Conservation (phyloP, 2,888 invertebrate genomes). For the Aporophyla lueneburgensis region DNA sequence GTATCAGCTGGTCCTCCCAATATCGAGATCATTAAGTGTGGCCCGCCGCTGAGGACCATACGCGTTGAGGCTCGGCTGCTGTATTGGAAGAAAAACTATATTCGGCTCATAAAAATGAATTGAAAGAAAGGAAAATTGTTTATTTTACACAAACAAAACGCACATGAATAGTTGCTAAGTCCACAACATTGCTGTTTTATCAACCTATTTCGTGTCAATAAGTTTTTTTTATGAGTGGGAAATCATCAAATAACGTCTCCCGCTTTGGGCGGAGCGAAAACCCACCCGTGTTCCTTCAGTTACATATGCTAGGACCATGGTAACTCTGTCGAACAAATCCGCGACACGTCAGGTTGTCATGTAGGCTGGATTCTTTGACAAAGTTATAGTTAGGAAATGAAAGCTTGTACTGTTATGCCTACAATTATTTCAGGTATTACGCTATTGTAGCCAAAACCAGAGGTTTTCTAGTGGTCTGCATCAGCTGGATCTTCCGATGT, state of each 20-base stretch:
- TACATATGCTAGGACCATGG: no score
- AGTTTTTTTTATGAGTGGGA: no score
- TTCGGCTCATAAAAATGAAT: no score
- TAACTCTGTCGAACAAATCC: no score
- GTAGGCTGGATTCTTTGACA: no score
- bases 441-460: constrained; percentile 9
- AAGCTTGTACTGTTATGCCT: neutral
- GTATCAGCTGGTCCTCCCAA: constrained; percentile 71
- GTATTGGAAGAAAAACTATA: neutral
- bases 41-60: constrained; percentile 16
- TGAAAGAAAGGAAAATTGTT: no score
- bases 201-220: neutral
- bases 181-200: neutral
- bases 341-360: no score
- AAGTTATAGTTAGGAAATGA: neutral
- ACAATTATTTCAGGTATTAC: neutral
- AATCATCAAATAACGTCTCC: no score
- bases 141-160: no score
- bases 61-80: neutral
- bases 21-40: constrained; percentile 62
- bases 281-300: no score
- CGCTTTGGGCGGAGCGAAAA: no score
- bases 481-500: constrained; percentile 72
- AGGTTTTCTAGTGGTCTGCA: constrained; percentile 33
- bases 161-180: no score